Conservation (phyloP, 2,113 vertebrate species). For the Alethe diademata region DNA sequence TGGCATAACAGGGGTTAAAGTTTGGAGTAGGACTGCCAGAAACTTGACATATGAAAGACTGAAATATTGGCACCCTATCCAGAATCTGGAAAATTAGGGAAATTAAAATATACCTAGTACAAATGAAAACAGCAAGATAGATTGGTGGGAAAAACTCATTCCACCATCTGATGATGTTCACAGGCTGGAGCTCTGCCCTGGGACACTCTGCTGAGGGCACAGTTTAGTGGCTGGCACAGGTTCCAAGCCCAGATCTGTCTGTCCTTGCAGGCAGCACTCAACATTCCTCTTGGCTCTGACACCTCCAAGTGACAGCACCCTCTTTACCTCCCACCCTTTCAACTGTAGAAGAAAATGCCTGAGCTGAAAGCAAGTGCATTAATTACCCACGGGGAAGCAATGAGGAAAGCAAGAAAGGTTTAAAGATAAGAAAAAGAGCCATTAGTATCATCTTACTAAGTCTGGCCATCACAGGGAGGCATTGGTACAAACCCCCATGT, state of each 20-base stretch:
- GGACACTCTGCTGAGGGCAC: not conserved
- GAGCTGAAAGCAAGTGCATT: not conserved
- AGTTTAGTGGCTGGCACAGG: not conserved
- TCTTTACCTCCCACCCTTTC: not conserved
- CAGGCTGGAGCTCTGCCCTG: not conserved
- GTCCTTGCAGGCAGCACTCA: not conserved
- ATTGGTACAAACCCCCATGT: not conserved
- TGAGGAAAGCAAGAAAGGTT: not conserved
- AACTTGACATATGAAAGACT: not conserved
- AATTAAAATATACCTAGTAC: not conserved
- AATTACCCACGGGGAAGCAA: not conserved
- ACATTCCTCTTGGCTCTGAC: not conserved
- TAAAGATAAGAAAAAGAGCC: not conserved
- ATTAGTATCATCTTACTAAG: not conserved
- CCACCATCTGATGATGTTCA: not conserved
- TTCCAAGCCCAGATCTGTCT: not conserved
- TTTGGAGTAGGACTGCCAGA: not conserved
- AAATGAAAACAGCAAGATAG: not conserved
- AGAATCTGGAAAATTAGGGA: not conserved
- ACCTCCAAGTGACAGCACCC: not conserved
- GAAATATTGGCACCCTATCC: not conserved
- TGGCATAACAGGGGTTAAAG: not conserved
- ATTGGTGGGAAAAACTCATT: not conserved
- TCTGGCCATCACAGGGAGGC: not conserved
- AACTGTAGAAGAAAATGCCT: not conserved